These are phyloP conservation scores for Oxyura jamaicensis DNA, from an alignment of 2,113 vertebrate genomes.

Conservation along the genomic window DNA sequence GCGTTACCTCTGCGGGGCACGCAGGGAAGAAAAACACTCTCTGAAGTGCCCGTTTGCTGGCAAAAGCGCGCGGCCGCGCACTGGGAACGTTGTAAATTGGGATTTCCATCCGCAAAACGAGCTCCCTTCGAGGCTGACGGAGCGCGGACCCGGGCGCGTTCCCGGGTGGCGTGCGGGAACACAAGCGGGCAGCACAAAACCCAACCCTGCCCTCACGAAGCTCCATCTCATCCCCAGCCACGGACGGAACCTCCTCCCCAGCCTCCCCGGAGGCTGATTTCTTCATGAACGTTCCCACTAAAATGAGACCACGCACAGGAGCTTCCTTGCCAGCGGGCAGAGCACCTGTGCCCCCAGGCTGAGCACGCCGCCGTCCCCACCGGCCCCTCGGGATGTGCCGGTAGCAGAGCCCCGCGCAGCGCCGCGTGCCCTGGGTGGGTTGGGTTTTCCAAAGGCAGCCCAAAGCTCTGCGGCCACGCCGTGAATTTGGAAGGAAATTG, in stretches of 20 bases:
- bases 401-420: not conserved
- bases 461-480: not conserved
- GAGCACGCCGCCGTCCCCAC: not conserved
- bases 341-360: not conserved
- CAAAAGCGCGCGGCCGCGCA: not conserved
- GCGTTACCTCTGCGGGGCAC: slow-evolving; percentile 51
- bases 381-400: rapidly evolving
- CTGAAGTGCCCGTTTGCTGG: not conserved
- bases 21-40: not conserved
- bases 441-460: not conserved
- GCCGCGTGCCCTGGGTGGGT: not conserved
- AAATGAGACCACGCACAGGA: not conserved
- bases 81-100: not conserved
- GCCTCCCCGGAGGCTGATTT: slow-evolving; percentile 6
- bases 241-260: not conserved
- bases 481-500: not conserved
- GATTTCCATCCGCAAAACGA: not conserved
- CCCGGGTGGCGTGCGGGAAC: not conserved
- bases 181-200: not conserved
- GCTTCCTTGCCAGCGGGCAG: not conserved
- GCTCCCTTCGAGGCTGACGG: not conserved
- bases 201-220: not conserved
- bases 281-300: slow-evolving; percentile 40
- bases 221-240: not conserved
- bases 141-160: not conserved